Conservation (phyloP, 2,888 invertebrate genomes). For the Euproctis similis region DNA sequence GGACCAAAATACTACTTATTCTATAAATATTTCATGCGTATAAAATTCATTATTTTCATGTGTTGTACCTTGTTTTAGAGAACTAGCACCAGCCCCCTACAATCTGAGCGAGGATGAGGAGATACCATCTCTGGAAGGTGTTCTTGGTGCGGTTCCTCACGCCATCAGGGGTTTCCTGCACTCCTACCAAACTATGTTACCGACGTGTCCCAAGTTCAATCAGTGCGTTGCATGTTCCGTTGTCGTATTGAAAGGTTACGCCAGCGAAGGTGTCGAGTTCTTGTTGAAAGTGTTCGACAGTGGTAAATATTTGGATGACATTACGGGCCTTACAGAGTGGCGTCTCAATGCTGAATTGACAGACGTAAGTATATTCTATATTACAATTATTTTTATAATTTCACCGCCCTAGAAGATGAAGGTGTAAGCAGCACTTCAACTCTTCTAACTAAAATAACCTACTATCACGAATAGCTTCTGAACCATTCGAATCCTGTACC, state of each 20-base stretch:
- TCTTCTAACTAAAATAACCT: too few species aligned
- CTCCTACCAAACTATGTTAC: slow-evolving; percentile 86
- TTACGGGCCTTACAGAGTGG: slow-evolving; percentile 85
- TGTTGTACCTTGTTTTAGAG: too few species aligned
- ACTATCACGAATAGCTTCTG: too few species aligned
- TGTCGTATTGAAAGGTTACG: slow-evolving; percentile 47
- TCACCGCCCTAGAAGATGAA: too few species aligned
- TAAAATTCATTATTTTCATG: too few species aligned
- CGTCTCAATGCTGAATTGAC: slow-evolving; percentile 77
- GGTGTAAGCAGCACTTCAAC: too few species aligned
- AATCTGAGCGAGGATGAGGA: slow-evolving; percentile 49
- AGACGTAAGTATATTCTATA: slow-evolving; percentile 73
- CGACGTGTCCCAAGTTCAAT: slow-evolving; percentile 89
- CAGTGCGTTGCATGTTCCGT: slow-evolving; percentile 96
- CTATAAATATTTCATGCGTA: too few species aligned
- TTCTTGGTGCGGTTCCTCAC: slow-evolving; percentile 92
- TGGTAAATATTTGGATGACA: slow-evolving; percentile 87
- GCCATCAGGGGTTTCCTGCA: slow-evolving; percentile 94
- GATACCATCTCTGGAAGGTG: slow-evolving; percentile 65
- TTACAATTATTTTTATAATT: too few species aligned
- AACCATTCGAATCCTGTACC: too few species aligned
- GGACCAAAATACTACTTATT: too few species aligned
- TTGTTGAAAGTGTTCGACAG: slow-evolving; percentile 86
- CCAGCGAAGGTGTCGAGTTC: slow-evolving; percentile 79
- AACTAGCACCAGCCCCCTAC: slow-evolving; percentile 80